Base-by-base conservation (phyloP, 1,140 invertebrate species). In the Cotesia vestalis region DNA sequence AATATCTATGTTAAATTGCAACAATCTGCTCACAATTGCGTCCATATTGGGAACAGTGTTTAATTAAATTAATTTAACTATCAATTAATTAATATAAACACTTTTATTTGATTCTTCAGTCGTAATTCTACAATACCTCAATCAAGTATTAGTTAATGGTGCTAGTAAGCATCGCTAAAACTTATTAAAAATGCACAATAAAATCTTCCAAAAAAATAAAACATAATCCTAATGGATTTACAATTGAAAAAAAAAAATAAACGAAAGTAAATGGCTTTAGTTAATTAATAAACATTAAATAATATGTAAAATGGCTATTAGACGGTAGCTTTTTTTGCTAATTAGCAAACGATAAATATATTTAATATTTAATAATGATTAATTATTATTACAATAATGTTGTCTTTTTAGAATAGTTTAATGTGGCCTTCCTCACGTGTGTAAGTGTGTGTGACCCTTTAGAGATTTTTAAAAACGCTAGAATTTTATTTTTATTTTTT, bases 341-440 rank as follows among this genome's bases (percentile, higher is more conserved):
- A 6, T 46, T 46, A 46, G 40, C 8, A 46, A 46, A 61, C 78
- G 40, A 46, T 9, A 46, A 46, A 9, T 11, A 46, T 46, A 46
- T 46, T 46, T 46, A 78, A 77, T 74, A 80, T 78, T 86, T 74
- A 76, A 79, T 78, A 72, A 72, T 81, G 38, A 66, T 66, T 46
- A 61, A 46, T 40, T 40, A 40, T 46, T 46, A 46, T 46, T 46
- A 46, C 11, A 46, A 46, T 6, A 5, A 46, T 68, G 60, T 68
- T 55, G 52, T 73, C 81, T 81, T 82, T 73, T 82, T 85, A 87
- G 84, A 83, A 81, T 87, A 86, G 84, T 82, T 87, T 78, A 85
- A 85, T 87, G 85, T 86, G 84, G 85, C 85, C 85, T 87, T 87
- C 83, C 84, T 86, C 84, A 81, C 81, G 77, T 84, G 80, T 84